phyloP scores from a whole-genome alignment of 2,888 invertebrate species.

The Erebia palarica region DNA sequence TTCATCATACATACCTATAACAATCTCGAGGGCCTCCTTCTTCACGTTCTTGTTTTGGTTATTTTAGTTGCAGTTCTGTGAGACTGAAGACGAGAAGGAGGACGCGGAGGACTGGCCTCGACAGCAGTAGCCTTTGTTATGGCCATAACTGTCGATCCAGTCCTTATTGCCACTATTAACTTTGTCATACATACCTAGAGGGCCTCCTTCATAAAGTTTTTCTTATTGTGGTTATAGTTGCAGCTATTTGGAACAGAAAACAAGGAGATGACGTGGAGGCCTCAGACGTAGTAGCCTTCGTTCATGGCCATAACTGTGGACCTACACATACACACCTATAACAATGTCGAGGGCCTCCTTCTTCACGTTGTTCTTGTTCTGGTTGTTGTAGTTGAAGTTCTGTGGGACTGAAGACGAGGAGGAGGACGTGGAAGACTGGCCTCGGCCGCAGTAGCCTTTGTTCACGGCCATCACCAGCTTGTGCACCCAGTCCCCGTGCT shows the following conservation, averaged over 20 bases:
- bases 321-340: constrained; percentile 84
- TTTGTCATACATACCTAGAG: constrained; percentile 57
- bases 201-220: constrained; percentile 69
- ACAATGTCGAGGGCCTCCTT: constrained; percentile 69
- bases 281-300: constrained; percentile 84
- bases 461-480: constrained; percentile 92
- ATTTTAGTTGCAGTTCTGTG: constrained; percentile 70
- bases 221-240: constrained; percentile 81
- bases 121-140: constrained; percentile 91
- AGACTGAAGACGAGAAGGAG: constrained; percentile 63
- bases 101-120: constrained; percentile 58
- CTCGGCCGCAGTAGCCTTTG: constrained; percentile 87
- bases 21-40: constrained; percentile 68
- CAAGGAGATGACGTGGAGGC: constrained; percentile 46
- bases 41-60: constrained; percentile 80
- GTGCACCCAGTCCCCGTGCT: constrained; percentile 95
- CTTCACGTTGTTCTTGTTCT: constrained; percentile 79
- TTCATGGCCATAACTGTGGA: constrained; percentile 93
- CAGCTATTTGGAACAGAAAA: constrained; percentile 68
- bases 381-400: constrained; percentile 73
- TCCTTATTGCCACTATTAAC: constrained; percentile 61
- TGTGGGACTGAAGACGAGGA: constrained; percentile 68
- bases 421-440: constrained; percentile 64
- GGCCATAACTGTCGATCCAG: constrained; percentile 91
- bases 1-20: constrained; percentile 56